Evolutionary conservation across 2,888 invertebrate species (phyloP), one percentile per base, ranked within the genome.

Genomic region (Mythimna ferrago): DNA sequence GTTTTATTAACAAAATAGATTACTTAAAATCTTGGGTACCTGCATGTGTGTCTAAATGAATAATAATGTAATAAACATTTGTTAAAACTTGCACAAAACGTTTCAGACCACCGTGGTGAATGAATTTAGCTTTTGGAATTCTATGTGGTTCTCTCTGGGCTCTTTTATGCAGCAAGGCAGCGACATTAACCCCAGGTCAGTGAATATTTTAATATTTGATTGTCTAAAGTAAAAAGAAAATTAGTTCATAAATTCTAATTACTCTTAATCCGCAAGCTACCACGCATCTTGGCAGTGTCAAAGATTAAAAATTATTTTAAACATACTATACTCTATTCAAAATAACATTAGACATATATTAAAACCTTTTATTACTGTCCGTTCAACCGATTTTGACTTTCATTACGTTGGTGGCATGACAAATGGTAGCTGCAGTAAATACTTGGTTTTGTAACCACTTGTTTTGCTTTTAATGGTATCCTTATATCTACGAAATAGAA

Each of bases 131-230:
- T 98, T 99, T 91, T 97, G 99, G 94, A 99, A 99, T 96, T 99
- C 99, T 75, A 97, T 99, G 85, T 99, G 99, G 99, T 99, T 99
- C 95, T 98, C 99, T 0, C 96, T 99, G 88, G 99, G 99, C 38
- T 99, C 99, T 64, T 98, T 99, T 93, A 99, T 99, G 99, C 99
- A 99, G 94, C 99, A 99, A 94, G 99, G 99, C 73, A 99, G 99
- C 91, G 99, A 99, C 94, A 98, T 99, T 88, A 98, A 99, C 77
- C 99, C 99, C 57, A 98, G 99, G 98, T 99, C 96, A 95, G 95
- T 92, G 72, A 82, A 89, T 90, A 87, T 87, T 88, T 89, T 86
- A 85, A 87, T 88, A 85, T 86, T 83, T 84, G 69, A 86, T 80
- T 82, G 71, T 80, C 70, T 82, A 7, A 73, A 65, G 26, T 57